Conservation (phyloP, 2,113 vertebrate species). For the Percina caprodes region DNA sequence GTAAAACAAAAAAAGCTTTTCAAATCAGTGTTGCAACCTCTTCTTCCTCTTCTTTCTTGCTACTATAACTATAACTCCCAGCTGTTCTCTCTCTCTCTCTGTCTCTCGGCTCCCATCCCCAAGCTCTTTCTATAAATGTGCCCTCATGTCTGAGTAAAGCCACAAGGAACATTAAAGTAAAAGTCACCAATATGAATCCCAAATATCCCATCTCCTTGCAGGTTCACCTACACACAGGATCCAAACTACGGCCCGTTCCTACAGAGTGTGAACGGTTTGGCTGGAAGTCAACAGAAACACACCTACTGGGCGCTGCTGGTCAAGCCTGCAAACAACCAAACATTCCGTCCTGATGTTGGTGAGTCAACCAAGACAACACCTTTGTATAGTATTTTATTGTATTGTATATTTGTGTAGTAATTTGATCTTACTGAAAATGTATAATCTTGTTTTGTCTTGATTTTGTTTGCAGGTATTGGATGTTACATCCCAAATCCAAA, state of each 20-base stretch:
- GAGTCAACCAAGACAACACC: background rate
- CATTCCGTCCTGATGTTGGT: constrained; percentile 36
- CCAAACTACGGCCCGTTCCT: constrained; percentile 30
- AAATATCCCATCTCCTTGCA: background rate
- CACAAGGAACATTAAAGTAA: too few species aligned
- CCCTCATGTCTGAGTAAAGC: too few species aligned
- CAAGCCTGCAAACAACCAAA: background rate
- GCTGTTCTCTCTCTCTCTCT: too few species aligned
- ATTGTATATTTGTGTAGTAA: too few species aligned
- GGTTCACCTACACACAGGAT: constrained; percentile 38
- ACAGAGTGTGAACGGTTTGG: constrained; percentile 32
- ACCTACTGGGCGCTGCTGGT: constrained; percentile 52
- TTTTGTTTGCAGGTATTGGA: constrained; percentile 39
- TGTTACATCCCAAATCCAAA: constrained; percentile 25
- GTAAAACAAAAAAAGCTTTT: too few species aligned
- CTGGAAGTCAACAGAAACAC: accelerated
- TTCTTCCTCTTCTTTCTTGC: too few species aligned
- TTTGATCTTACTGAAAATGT: background rate
- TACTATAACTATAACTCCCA: too few species aligned
- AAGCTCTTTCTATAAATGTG: too few species aligned
- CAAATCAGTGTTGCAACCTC: too few species aligned
- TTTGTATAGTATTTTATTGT: too few species aligned
- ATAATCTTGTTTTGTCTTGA: background rate
- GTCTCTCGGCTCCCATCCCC: too few species aligned
- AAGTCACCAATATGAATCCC: too few species aligned